Conservation (phyloP, 92 coral and sea anemone species). For the Phymanthus crucifer region DNA sequence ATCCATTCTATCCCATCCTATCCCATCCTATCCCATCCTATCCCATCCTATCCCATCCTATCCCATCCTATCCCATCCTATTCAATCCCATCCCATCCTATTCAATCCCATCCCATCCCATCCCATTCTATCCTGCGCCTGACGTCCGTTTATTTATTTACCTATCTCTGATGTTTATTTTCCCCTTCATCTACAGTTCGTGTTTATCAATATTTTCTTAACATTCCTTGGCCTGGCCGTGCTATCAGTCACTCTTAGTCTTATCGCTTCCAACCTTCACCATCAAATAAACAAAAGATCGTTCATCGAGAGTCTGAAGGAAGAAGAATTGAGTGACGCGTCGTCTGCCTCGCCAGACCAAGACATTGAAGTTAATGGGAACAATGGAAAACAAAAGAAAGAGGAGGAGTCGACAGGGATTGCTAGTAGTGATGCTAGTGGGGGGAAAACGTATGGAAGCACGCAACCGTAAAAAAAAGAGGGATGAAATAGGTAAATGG, state of each 20-base stretch:
- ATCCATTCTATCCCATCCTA: too few relatives aligned
- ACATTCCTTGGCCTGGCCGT: conserved; percentile 71
- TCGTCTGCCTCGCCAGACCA: conserved; percentile 56
- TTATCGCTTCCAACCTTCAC: conserved; percentile 75
- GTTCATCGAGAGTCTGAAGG: conserved; percentile 63
- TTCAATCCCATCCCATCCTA: too few relatives aligned
- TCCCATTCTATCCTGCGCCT: too few relatives aligned
- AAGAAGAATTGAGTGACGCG: conserved; percentile 65
- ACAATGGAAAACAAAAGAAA: conserved; percentile 36
- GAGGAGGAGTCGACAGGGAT: conserved; percentile 51
- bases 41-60: too few relatives aligned
- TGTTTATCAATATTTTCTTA: conserved; percentile 70
- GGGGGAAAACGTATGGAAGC: conserved; percentile 75
- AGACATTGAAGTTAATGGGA: conserved; percentile 56
- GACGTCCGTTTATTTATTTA: too few relatives aligned
- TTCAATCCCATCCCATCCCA: too few relatives aligned
- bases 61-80: too few relatives aligned
- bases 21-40: too few relatives aligned
- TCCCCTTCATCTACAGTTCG: conserved; percentile 48
- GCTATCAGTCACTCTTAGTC: conserved; percentile 77
- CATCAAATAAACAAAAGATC: conserved; percentile 82
- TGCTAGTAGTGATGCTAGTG: conserved; percentile 58
- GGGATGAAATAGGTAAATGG: not conserved
- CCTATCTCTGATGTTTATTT: too few relatives aligned
- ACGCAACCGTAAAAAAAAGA: not conserved